Evolutionary conservation across 2,888 invertebrate species (phyloP), one percentile per base, ranked within the genome.

Genomic region (Acleris sparsana): DNA sequence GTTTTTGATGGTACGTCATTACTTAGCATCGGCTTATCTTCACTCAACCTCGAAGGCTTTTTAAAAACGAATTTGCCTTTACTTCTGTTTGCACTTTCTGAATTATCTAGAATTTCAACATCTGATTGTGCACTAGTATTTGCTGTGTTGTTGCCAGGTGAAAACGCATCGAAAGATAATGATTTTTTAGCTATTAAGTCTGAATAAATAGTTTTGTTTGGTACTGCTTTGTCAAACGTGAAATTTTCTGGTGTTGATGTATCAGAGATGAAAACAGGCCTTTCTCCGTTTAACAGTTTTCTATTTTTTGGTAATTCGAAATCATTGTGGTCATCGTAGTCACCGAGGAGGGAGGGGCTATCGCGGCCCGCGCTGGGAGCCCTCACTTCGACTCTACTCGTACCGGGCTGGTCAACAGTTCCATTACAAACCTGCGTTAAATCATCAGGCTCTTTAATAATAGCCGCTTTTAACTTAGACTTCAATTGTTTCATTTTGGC

Each of bases 401-500:
- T 69, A 60, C 57, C 62, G 57, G 58, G 49, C 63, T 57, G 59
- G 46, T 70, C 62, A 49, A 68, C 68, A 46, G 68, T 59, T 17
- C 53, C 56, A 16, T 69, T 22, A 18, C 46, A 25, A 20, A 16
- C 39, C 29, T 56, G 60, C 2, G 60, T 55, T 6, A 49, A 46
- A 48, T 70, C 22, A 52, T 92, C 84, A 9, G 92, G 74, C 73
- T 92, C 92, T 17, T 90, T 87, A 72, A 49, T 93, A 89, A 89
- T 69, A 20, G 79, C 78, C 61, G 72, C 74, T 81, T 94, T 95
- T 5, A 95, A 85, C 77, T 94, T 94, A 71, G 93, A 92, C 67
- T 94, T 91, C 53, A 94, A 80, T 46, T 88, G 85, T 84, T 94
- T 94, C 7, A 95, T 82, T 78, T 93, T 93, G 1, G 89, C 82